A percentile compares a stretch with the other conserved stretches of the same genome.
Evolutionary conservation across 2,113 vertebrate genomes (phyloP).

Genomic region (Mungos mungo): DNA sequence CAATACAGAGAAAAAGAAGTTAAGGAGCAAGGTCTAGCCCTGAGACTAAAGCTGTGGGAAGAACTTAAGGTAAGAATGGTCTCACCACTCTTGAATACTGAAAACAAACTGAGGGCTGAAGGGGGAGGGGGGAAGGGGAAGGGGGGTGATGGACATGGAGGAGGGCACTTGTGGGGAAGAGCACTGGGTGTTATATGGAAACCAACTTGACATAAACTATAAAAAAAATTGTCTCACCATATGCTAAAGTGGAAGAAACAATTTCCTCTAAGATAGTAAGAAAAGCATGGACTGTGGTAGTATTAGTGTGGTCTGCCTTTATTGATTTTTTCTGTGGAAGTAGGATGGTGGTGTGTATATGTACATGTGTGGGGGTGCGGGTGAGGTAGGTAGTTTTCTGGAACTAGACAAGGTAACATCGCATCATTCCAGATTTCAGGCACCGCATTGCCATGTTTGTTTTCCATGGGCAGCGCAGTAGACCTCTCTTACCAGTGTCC

Average conservation of each 20-base stretch:
- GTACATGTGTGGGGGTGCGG: fast-evolving
- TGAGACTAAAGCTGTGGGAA: slow-evolving; percentile 89
- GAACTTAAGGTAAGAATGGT: slow-evolving; percentile 87
- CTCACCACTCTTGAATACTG: too few relatives aligned
- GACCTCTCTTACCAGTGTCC: not conserved
- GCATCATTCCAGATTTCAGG: not conserved
- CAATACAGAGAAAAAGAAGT: slow-evolving; percentile 86
- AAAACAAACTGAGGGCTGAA: too few relatives aligned
- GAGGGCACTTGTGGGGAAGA: too few relatives aligned
- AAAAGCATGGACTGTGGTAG: not conserved
- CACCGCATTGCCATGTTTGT: not conserved
- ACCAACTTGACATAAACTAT: too few relatives aligned
- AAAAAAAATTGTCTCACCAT: not conserved
- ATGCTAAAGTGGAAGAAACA: not conserved
- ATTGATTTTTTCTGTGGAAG: not conserved
- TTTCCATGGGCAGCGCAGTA: not conserved
- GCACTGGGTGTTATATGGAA: too few relatives aligned
- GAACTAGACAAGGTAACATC: not conserved
- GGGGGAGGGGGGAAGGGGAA: too few relatives aligned
- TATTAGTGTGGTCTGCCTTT: not conserved
- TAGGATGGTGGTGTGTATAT: not conserved
- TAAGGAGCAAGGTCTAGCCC: slow-evolving; percentile 87
- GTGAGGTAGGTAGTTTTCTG: not conserved
- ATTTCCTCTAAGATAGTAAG: not conserved
- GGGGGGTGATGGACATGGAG: too few relatives aligned